Conservation (phyloP, 2,888 invertebrate genomes). For the Ctena decussata region DNA sequence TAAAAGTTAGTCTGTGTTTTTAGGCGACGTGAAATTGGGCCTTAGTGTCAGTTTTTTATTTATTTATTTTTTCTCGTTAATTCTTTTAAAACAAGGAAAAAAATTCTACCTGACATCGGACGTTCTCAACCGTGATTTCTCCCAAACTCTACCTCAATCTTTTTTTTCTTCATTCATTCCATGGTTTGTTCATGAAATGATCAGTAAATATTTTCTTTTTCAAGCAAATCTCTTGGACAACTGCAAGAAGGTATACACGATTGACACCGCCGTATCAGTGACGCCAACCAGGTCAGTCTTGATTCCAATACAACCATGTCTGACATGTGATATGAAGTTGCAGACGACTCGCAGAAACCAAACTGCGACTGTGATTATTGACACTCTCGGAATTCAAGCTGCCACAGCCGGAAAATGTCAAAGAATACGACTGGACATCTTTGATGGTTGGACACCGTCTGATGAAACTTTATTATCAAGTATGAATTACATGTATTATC, state of each 20-base stretch:
- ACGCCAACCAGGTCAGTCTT: neutral
- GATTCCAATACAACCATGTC: neutral
- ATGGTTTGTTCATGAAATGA: no score
- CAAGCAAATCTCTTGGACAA: neutral
- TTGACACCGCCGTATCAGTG: neutral
- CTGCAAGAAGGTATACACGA: neutral
- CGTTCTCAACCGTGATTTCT: no score
- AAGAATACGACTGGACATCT: slow-evolving; percentile 6
- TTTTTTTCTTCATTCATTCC: no score
- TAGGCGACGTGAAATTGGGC: no score
- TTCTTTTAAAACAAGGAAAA: no score
- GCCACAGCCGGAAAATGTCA: neutral
- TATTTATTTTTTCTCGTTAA: no score
- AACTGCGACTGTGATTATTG: neutral
- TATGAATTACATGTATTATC: neutral
- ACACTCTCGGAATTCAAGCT: neutral
- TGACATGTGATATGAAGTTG: slow-evolving; percentile 4
- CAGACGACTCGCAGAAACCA: neutral
- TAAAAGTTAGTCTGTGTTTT: no score
- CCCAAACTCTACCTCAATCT: no score
- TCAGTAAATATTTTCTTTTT: no score
- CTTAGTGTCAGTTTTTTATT: no score
- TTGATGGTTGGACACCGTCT: neutral
- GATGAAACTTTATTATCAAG: neutral
- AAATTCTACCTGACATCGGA: no score